Conservation (phyloP, 2,888 invertebrate species). For the Aleiodes alternator region DNA sequence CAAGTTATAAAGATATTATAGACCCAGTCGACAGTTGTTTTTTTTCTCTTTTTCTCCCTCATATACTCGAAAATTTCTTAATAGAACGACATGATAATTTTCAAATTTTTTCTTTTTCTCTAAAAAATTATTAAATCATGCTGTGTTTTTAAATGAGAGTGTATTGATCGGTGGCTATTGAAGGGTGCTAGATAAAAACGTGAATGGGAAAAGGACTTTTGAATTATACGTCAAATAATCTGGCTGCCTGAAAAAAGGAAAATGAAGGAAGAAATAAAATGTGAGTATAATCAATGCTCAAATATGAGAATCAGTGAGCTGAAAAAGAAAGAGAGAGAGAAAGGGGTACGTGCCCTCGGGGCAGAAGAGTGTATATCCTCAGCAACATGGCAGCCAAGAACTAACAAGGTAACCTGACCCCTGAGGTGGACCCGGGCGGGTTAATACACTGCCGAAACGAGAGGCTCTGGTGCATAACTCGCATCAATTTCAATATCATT, state of each 20-base stretch:
- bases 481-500: slow-evolving; percentile 72
- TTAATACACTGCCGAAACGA: slow-evolving; percentile 63
- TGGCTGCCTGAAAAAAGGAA: slow-evolving; percentile 25
- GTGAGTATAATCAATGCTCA: slow-evolving; percentile 17
- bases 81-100: no score
- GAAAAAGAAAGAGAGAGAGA: slow-evolving; percentile 10
- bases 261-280: background rate
- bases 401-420: slow-evolving; percentile 73
- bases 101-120: slow-evolving; percentile 16
- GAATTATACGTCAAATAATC: slow-evolving; percentile 62
- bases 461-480: slow-evolving; percentile 66
- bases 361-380: slow-evolving; percentile 47
- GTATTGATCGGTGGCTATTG: background rate
- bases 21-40: background rate
- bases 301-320: slow-evolving; percentile 14
- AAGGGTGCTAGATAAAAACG: slow-evolving; percentile 57
- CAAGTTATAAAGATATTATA: slow-evolving; percentile 11
- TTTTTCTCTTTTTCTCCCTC: slow-evolving; percentile 7
- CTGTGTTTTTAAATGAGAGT: no score
- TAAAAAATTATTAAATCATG: background rate
- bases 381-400: slow-evolving; percentile 62
- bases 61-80: slow-evolving; percentile 14
- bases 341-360: slow-evolving; percentile 29
- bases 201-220: slow-evolving; percentile 70
- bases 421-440: slow-evolving; percentile 51